These are phyloP conservation scores for Aphaenogaster ashmeadi DNA, from an alignment of 1,140 invertebrate species.

Conservation along the genomic window DNA sequence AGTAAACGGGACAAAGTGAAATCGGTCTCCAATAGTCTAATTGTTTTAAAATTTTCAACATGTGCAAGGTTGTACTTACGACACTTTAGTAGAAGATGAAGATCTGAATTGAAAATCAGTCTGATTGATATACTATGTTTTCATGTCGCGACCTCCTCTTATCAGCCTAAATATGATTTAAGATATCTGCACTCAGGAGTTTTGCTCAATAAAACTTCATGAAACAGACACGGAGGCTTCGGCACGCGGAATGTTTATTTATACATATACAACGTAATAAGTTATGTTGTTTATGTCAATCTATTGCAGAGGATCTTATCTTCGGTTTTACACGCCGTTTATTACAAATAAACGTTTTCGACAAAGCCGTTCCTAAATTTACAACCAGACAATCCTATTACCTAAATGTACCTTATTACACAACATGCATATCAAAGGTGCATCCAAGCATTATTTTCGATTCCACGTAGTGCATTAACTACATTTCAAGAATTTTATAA, in stretches of 20 bases:
- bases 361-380: conserved; percentile 16
- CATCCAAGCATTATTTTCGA: background rate
- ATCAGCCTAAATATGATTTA: conserved; percentile 17
- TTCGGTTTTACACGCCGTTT: background rate
- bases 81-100: conserved; percentile 10
- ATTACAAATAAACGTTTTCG: conserved; percentile 11
- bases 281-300: conserved; percentile 11
- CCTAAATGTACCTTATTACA: background rate
- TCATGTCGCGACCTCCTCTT: conserved; percentile 11
- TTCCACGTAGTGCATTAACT: background rate
- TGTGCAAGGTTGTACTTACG: background rate
- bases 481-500: background rate
- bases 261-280: background rate
- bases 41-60: background rate
- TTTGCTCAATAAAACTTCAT: conserved; percentile 13
- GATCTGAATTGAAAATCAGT: conserved; percentile 8
- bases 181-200: conserved; percentile 12
- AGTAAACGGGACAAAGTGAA: background rate
- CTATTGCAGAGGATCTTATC: background rate
- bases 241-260: background rate
- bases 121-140: conserved; percentile 40
- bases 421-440: background rate
- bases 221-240: background rate
- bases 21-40: background rate
- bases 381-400: background rate